Evolutionary conservation across 2,888 invertebrate species (phyloP), one percentile per base, ranked within the genome.

Genomic region (Diploptera punctata): DNA sequence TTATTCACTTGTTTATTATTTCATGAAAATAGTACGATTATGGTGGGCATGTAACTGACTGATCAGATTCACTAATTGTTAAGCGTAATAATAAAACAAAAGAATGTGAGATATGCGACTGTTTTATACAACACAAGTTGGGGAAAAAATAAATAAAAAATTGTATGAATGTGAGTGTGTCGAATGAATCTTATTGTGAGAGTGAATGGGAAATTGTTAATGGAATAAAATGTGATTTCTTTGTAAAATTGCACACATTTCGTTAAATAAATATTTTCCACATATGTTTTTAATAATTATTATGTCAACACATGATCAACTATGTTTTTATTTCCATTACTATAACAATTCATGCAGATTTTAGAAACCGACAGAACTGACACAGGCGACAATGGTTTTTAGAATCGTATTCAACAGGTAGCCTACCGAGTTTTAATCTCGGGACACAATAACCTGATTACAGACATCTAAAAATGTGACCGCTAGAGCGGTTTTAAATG

Each of bases 221-320:
- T 52, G 52, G 1, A 52, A 24, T 13, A 52, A 52, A 31, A 13
- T 29, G 21, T 54, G 31, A 54, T 33, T 33, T 33, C 18, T 54
- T 21, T 68, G 52, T 68, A 68, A 54, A 54, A 24, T 43, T 65
- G 65, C 44, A 65, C 19, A 65, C 18, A 16, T 54, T 68, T 68
- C 13, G 33, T 21, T 68, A 52, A 68, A 68, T 68, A 68, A 68
- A 68, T n/a, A 52, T 24, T 68, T 68, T 68, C n/a, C 68, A 68
- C 21, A 9, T 38, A 3, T 33, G 10, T 33, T n/a, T n/a, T n/a
- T n/a, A n/a, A n/a, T n/a, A n/a, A n/a, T n/a, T n/a, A n/a, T n/a
- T n/a, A n/a, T n/a, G n/a, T n/a, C n/a, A n/a, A n/a, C n/a, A n/a
- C n/a, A n/a, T n/a, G n/a, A n/a, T n/a, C n/a, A n/a, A n/a, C n/a